Evolutionary conservation across 2,888 invertebrate species (phyloP).

Genomic region (Lobophora halterata): DNA sequence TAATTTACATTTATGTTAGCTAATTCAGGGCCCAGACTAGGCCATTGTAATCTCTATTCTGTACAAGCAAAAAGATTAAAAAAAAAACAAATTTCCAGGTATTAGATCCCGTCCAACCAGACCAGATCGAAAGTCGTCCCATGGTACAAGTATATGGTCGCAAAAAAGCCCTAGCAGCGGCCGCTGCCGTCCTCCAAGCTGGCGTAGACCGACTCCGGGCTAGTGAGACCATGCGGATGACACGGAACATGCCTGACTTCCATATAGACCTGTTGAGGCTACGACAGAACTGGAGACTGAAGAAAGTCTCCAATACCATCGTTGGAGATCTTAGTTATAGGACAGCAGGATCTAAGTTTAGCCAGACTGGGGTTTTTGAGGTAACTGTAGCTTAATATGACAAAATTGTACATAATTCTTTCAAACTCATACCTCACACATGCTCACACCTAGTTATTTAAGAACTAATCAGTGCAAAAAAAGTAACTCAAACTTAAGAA

Average conservation of each 20-base stretch:
- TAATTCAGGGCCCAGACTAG: too few relatives aligned
- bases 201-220: slow-evolving; percentile 93
- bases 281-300: slow-evolving; percentile 96
- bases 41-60: not conserved
- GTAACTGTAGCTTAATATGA: slow-evolving; percentile 76
- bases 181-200: slow-evolving; percentile 89
- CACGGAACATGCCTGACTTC: slow-evolving; percentile 91
- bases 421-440: too few relatives aligned
- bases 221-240: slow-evolving; percentile 88
- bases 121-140: slow-evolving; percentile 89
- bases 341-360: slow-evolving; percentile 96
- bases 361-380: slow-evolving; percentile 96
- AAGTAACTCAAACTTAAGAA: too few relatives aligned
- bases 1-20: too few relatives aligned
- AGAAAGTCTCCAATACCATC: slow-evolving; percentile 96
- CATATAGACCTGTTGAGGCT: slow-evolving; percentile 94
- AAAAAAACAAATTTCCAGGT: slow-evolving; percentile 64
- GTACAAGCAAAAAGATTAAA: not conserved
- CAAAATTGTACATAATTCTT: too few relatives aligned
- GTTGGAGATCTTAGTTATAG: slow-evolving; percentile 97
- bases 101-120: slow-evolving; percentile 94
- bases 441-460: too few relatives aligned
- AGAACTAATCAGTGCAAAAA: too few relatives aligned
- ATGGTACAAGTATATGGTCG: slow-evolving; percentile 95
- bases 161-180: slow-evolving; percentile 94